A percentile compares a stretch with the other conserved stretches of the same genome.
phyloP scores from a whole-genome alignment of 2,797 vertebrate species.

The Synaphobranchus kaupii region DNA sequence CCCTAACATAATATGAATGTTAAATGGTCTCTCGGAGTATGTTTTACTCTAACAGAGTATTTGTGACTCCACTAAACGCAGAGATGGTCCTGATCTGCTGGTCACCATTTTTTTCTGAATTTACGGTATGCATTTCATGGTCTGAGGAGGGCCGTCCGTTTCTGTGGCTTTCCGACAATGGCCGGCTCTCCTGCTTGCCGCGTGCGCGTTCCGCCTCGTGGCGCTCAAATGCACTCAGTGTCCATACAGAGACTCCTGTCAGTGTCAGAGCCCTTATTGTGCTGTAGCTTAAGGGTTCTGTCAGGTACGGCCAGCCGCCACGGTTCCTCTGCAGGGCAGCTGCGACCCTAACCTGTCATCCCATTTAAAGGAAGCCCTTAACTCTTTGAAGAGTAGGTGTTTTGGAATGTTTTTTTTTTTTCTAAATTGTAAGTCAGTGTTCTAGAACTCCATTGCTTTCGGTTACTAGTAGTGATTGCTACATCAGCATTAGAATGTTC shows the following conservation, averaged over 20 bases:
- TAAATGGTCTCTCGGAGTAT: background rate
- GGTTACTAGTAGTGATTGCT: no score
- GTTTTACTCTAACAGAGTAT: background rate
- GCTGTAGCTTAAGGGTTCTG: background rate
- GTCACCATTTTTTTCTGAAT: background rate
- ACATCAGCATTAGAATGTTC: no score
- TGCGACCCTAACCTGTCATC: background rate
- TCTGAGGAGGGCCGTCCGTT: background rate
- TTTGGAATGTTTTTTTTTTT: no score
- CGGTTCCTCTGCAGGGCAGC: background rate
- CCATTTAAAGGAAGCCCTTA: background rate
- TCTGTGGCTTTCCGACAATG: no score
- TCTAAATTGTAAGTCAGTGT: no score
- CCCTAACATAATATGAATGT: background rate
- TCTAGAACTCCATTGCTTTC: no score
- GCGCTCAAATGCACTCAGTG: background rate
- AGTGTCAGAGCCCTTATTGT: background rate
- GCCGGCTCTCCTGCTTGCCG: background rate
- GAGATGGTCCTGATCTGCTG: background rate
- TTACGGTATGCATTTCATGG: background rate
- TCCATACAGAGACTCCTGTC: background rate
- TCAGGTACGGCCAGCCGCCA: background rate
- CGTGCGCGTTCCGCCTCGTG: background rate
- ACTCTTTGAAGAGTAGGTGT: no score
- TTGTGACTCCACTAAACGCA: background rate